phyloP scores from a whole-genome alignment of 2,113 vertebrate genomes.

The Varanus komodoensis region DNA sequence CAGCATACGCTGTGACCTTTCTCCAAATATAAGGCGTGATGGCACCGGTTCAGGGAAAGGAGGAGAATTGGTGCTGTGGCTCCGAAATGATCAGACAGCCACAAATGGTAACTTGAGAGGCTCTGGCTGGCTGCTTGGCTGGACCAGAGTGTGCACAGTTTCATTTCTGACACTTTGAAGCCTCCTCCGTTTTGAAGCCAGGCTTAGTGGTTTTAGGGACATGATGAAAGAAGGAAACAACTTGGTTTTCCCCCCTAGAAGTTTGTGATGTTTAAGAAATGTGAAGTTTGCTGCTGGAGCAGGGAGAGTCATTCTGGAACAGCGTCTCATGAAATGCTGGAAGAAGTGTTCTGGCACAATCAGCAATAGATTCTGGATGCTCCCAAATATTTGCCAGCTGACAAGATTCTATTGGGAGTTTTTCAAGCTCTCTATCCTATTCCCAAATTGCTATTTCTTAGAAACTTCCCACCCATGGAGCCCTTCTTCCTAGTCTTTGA shows the following conservation, averaged over 20 bases:
- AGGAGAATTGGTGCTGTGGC: slow-evolving; percentile 24
- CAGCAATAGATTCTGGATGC: background rate
- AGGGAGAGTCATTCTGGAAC: background rate
- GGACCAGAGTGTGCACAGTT: slow-evolving; percentile 33
- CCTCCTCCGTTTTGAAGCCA: slow-evolving; percentile 30
- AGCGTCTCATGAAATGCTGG: background rate
- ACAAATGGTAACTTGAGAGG: slow-evolving; percentile 48
- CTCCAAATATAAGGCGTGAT: slow-evolving; percentile 18
- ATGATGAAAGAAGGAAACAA: slow-evolving; percentile 37
- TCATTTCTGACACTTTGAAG: background rate
- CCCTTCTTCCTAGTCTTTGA: slow-evolving; percentile 6
- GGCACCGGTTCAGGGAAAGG: slow-evolving; percentile 36
- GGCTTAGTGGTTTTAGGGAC: background rate
- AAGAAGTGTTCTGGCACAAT: background rate
- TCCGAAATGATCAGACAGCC: slow-evolving; percentile 49
- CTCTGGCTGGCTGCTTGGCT: slow-evolving; percentile 37
- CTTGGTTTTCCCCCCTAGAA: background rate
- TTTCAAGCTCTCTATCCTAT: background rate
- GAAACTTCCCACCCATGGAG: background rate
- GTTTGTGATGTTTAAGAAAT: slow-evolving; percentile 24
- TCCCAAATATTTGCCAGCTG: slow-evolving; percentile 21
- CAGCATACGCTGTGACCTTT: background rate
- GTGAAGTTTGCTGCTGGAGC: background rate
- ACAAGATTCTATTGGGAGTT: background rate
- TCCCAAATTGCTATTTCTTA: background rate